Evolutionary conservation across 2,888 invertebrate species (phyloP), one percentile per base, ranked within the genome.

Genomic region (Dastarcus helophoroides): DNA sequence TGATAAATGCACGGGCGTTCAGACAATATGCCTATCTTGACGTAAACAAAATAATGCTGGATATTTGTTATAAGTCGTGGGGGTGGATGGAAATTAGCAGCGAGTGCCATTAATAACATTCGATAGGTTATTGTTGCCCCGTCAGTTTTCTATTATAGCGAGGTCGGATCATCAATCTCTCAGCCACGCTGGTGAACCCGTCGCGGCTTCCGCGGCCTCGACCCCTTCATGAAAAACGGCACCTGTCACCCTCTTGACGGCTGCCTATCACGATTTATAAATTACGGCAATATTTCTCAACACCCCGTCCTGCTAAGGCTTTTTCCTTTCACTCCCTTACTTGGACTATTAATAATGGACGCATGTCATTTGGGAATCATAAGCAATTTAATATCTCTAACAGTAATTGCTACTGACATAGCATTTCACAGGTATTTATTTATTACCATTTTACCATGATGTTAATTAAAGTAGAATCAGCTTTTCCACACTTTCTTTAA

Each of bases 221-320:
- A 47, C 58, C 68, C 63, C 64, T 64, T 62, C 65, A 70, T 73
- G 71, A 73, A 72, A 73, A 73, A 73, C 69, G 72, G 71, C 72
- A 71, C 69, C 72, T 72, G 72, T 69, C 71, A 67, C 65, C 65
- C 46, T 44, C 51, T 50, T 56, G 58, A 57, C 69, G 69, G 71
- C 69, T 71, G 71, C 70, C 71, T 68, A 70, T 71, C 71, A 71
- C 67, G 68, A 65, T 70, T 71, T 71, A 71, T 28, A 28, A 33
- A 33, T 33, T 27, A 29, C 17, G 28, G 28, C 10, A 23, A 28
- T 28, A 23, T 24, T 16, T 28, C 24, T 19, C 23, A 17, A n/a
- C n/a, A n/a, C n/a, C n/a, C n/a, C n/a, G n/a, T n/a, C n/a, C n/a
- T n/a, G n/a, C n/a, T n/a, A n/a, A n/a, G n/a, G n/a, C n/a, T n/a